Conservation (phyloP, 1,140 invertebrate species). For the Spodoptera frugiperda region DNA sequence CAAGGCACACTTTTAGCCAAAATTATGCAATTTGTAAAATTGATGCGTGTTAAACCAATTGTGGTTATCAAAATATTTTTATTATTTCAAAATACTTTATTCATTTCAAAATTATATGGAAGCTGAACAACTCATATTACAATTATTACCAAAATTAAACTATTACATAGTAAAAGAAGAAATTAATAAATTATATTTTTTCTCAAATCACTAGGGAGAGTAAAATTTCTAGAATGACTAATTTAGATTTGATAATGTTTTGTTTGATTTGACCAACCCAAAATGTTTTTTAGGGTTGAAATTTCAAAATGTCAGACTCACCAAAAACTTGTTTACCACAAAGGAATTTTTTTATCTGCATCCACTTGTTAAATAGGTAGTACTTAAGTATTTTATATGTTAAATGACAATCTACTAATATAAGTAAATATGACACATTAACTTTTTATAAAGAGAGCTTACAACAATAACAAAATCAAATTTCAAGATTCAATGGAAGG, state of each 20-base stretch:
- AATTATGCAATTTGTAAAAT: conserved; percentile 63
- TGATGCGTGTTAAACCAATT: background rate
- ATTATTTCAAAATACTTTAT: too few species aligned
- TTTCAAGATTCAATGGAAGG: conserved; percentile 70
- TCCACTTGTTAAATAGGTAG: conserved; percentile 1
- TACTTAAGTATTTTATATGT: background rate
- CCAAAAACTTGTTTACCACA: conserved; percentile 36
- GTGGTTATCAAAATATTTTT: too few species aligned
- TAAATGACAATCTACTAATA: background rate
- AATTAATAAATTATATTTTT: too few species aligned
- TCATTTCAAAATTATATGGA: too few species aligned
- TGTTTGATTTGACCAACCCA: conserved; percentile 40
- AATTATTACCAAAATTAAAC: too few species aligned
- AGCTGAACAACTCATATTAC: too few species aligned
- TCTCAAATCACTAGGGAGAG: too few species aligned
- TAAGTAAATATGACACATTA: background rate
- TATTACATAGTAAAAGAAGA: too few species aligned
- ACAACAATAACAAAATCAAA: conserved; percentile 52
- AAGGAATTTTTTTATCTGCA: conserved; percentile 28
- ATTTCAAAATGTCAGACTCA: background rate
- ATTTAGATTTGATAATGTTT: conserved; percentile 4
- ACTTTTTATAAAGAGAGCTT: background rate
- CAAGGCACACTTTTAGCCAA: conserved; percentile 54
- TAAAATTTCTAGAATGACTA: background rate
- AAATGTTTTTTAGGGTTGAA: background rate